Evolutionary conservation across 2,888 invertebrate species (phyloP), one percentile per base, ranked within the genome.

Genomic region (Dinocampus coccinellae): DNA sequence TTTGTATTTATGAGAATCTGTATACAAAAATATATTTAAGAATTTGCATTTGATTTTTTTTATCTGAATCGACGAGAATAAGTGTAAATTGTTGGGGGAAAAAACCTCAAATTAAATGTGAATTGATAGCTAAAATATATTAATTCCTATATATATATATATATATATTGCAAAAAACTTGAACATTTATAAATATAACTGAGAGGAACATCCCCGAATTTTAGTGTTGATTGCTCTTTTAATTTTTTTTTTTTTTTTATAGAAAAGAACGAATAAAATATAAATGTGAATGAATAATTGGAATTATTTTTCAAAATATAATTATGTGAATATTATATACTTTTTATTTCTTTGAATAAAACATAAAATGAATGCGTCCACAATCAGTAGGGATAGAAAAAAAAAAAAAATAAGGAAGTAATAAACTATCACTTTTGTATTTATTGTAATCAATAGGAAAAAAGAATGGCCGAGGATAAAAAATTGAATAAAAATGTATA

Each of bases 351-450:
- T 47, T 16, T 47, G 9, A 29, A 6, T 53, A 16, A 16, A 53
- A 53, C 4, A 53, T 22, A 4, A 16, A 16, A 33, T 34, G n/a
- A 29, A 29, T 58, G 33, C 58, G 58, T 58, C 58, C 58, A 58
- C 34, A 34, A 7, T 58, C 10, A 33, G 20, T 34, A 34, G 16
- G 29, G 47, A 22, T 65, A 55, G 55, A 55, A 55, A 36, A 47
- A 47, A 47, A 16, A 16, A 47, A 20, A n/a, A n/a, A 13, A 39
- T 3, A 42, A 47, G 9, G 16, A 47, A 39, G 29, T 29, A n/a
- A 33, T 29, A 39, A 20, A 22, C 26, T 69, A 62, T 62, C 60
- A 52, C 52, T 66, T 70, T 70, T 70, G 55, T 62, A 67, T 71
- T 71, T 71, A 24, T 55, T 39, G 61, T 67, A 52, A 71, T 71